These are phyloP conservation scores for Paracanthobrama guichenoti DNA, from an alignment of 2,113 vertebrate species.

Conservation along the genomic window DNA sequence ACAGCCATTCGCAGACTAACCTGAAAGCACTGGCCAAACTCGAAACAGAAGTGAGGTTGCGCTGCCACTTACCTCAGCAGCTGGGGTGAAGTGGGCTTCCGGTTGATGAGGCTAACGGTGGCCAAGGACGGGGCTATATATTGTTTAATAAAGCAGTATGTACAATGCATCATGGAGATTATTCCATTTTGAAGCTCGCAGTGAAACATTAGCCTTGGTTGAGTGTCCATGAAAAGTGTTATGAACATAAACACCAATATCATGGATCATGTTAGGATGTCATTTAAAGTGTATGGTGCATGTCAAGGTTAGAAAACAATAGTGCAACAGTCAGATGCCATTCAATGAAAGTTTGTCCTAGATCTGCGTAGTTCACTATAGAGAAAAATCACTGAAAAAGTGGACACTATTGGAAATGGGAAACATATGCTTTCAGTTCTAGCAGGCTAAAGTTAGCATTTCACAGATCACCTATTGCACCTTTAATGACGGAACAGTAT, in stretches of 20 bases:
- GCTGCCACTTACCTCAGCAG: not conserved
- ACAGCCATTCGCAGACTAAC: not conserved
- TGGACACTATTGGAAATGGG: not conserved
- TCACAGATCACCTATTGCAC: too few species aligned
- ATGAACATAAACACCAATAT: not conserved
- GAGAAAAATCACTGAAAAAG: too few species aligned
- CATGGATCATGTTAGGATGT: not conserved
- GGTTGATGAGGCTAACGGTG: not conserved
- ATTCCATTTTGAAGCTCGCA: constrained; percentile 1
- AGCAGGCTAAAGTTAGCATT: too few species aligned
- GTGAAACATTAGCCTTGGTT: not conserved
- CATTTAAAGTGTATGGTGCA: not conserved
- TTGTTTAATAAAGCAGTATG: not conserved
- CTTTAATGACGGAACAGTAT: too few species aligned
- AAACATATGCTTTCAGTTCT: not conserved
- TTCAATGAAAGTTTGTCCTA: not conserved
- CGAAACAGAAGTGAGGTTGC: constrained; percentile 6
- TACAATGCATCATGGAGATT: not conserved
- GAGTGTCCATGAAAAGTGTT: not conserved
- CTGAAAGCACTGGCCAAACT: not conserved
- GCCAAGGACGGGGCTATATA: not conserved
- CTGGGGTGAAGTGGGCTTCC: constrained; percentile 5
- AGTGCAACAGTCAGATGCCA: not conserved
- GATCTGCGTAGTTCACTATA: not conserved
- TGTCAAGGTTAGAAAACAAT: not conserved